These are phyloP conservation scores for Hemicrepidius hirtus DNA, from an alignment of 2,888 invertebrate genomes.

Conservation along the genomic window DNA sequence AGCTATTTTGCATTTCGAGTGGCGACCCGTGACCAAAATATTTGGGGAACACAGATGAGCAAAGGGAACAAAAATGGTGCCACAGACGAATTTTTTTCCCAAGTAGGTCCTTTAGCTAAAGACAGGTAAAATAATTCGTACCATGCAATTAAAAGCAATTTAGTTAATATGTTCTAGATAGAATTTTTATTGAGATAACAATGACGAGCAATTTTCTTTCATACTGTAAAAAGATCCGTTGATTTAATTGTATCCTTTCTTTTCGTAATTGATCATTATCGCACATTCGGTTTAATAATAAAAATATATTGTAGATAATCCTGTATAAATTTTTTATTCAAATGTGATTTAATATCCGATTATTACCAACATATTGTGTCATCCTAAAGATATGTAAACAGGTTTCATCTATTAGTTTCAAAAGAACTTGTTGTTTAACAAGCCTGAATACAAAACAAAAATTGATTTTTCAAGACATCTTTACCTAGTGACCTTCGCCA, in stretches of 20 bases:
- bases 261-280: neutral
- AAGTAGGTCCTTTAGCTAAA: no score
- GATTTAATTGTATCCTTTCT: slow-evolving; percentile 10
- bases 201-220: slow-evolving; percentile 6
- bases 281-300: no score
- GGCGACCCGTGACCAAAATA: no score
- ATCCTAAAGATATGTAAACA: slow-evolving; percentile 3
- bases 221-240: slow-evolving; percentile 1
- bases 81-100: no score
- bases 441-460: neutral
- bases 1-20: no score
- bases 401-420: neutral
- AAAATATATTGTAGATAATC: no score
- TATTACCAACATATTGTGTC: neutral
- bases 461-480: neutral
- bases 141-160: no score
- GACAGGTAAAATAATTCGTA: no score
- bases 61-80: no score
- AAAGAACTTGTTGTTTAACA: slow-evolving; percentile 13
- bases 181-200: neutral
- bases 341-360: neutral
- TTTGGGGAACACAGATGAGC: no score
- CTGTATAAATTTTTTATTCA: no score
- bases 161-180: neutral
- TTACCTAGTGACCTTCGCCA: slow-evolving; percentile 8